Base-by-base conservation (phyloP, 1,140 invertebrate genomes). In the Drosophila sucinea region DNA sequence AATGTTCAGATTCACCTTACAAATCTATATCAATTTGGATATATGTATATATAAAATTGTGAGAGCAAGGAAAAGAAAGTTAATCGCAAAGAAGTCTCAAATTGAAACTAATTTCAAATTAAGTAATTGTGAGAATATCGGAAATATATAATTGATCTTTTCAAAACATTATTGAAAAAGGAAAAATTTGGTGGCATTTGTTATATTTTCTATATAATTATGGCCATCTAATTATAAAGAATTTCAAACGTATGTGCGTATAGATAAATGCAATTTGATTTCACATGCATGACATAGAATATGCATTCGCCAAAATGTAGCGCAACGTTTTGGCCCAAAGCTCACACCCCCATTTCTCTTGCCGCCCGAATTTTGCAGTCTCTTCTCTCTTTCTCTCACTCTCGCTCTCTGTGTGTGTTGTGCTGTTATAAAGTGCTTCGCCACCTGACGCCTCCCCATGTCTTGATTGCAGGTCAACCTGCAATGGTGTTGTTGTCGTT, bases 241-340 rank as follows among this genome's bases (percentile, higher is more conserved):
- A 17, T 44, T 67, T 23, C 41, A 68, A 74, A 29, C 41, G 72
- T 29, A 62, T 60, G 11, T 47, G 17, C 44, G 73, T 57, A 23
- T 17, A 11, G 10, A 30, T 32, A 72, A 54, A 71, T 58, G 44
- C 44, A 51, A 51, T 27, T 27, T 51, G 25, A 25, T 51, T 51
- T 51, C 25, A 23, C 44, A 47, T 47, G 4, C 44, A 47, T 47
- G 44, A 44, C 17, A 44, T 44, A 44, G 41, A 44, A 23, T 44
- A 44, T 44, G 41, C 41, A 7, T 47, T 44, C 5, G 44, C 44
- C 17, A 47, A 47, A 47, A 47, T 47, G 44, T 47, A 47, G 44
- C 17, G 44, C 2, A 7, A 47, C 44, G 23, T 23, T 44, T 44
- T 47, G 44, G 44, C 44, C 23, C 8, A 51, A 51, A 51, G 44